Conservation (phyloP, 2,888 invertebrate species). For the Germaria angustata region DNA sequence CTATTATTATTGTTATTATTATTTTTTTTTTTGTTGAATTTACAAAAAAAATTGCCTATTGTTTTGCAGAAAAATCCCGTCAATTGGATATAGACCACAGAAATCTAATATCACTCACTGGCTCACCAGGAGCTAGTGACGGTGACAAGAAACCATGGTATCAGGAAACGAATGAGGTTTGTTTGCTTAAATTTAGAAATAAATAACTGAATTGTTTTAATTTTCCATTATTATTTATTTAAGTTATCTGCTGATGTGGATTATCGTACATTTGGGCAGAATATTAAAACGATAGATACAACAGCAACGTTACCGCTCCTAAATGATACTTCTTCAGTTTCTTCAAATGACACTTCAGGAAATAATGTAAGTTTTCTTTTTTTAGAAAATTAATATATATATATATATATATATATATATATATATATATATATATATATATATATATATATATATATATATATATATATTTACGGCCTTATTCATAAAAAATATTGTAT, state of each 20-base stretch:
- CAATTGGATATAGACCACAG: slow-evolving; percentile 88
- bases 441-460: no score
- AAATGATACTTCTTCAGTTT: slow-evolving; percentile 58
- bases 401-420: no score
- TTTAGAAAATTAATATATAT: no score
- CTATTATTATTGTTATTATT: no score
- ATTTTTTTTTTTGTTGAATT: background rate
- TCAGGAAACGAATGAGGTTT: slow-evolving; percentile 53
- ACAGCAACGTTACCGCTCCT: slow-evolving; percentile 39
- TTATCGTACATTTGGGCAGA: slow-evolving; percentile 71
- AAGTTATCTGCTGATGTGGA: slow-evolving; percentile 73
- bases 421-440: no score
- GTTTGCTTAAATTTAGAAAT: background rate
- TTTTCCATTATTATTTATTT: background rate
- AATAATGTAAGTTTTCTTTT: slow-evolving; percentile 39
- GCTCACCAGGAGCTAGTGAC: slow-evolving; percentile 82
- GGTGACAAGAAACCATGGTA: slow-evolving; percentile 70
- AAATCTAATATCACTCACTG: slow-evolving; percentile 90
- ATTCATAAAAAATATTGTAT: no score
- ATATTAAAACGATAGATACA: slow-evolving; percentile 67
- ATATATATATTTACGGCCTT: no score
- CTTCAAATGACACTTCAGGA: slow-evolving; percentile 57
- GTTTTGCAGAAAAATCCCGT: slow-evolving; percentile 74
- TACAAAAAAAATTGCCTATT: background rate
- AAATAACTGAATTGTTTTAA: background rate